Evolutionary conservation across 2,888 invertebrate species (phyloP).

Genomic region (Hypomecis atomaria): DNA sequence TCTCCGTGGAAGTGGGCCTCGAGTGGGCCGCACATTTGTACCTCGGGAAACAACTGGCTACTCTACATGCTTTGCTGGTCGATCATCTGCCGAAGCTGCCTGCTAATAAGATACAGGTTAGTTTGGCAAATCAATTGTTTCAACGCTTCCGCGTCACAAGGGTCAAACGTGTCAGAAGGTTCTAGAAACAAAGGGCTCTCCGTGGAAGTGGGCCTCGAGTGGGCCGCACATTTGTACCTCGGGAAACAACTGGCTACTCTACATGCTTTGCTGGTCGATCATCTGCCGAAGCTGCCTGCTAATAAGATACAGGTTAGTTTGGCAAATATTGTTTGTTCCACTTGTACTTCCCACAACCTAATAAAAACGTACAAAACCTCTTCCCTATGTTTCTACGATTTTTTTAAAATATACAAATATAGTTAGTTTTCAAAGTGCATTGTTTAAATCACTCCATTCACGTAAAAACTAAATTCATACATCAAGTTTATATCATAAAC

Average conservation of each 20-base stretch:
- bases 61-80: conserved; percentile 90
- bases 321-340: background rate
- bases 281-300: conserved; percentile 88
- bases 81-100: conserved; percentile 90
- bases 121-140: conserved; percentile 40
- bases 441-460: too few species aligned
- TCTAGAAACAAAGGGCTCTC: conserved; percentile 55
- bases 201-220: conserved; percentile 87
- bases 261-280: conserved; percentile 90
- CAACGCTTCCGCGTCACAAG: conserved; percentile 69
- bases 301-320: conserved; percentile 75
- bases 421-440: too few species aligned
- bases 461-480: too few species aligned
- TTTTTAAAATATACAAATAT: too few species aligned
- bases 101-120: conserved; percentile 80
- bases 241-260: conserved; percentile 94
- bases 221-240: conserved; percentile 94
- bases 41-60: conserved; percentile 93
- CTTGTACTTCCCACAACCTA: background rate
- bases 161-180: conserved; percentile 59
- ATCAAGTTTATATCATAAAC: too few species aligned
- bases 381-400: too few species aligned
- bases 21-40: conserved; percentile 95
- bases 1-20: conserved; percentile 82
- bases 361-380: too few species aligned